Evolutionary conservation across 2,888 invertebrate genomes (phyloP), one percentile per base, ranked within the genome.

Genomic region (Glaucopsyche alexis): DNA sequence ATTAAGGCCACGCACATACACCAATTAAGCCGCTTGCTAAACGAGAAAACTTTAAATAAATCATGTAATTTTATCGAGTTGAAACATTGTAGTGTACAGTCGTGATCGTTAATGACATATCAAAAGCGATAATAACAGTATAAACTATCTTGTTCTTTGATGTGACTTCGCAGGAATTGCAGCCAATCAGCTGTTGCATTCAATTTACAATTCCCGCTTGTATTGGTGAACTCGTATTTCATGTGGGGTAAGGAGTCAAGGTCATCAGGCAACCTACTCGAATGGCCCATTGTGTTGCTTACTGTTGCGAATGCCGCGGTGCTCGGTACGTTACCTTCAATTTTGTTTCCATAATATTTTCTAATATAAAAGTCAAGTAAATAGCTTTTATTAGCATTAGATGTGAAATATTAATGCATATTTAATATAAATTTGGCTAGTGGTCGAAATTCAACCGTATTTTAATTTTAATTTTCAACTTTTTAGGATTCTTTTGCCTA

Each of bases 31-130:
- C 6, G 52, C 49, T 67, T 38, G 29, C 40, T 49, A 50, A 73
- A 72, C 60, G 60, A 60, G 60, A 60, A 45, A 40, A 72, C 71
- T 74, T 72, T 66, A 74, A 76, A 66, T 66, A 70, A 76, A 74
- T 67, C 40, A 60, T 45, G 69, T 14, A 47, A 52, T 55, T 71
- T 71, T 71, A 71, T 71, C 40, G 71, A 16, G 16, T 52, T 40
- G 50, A 71, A 83, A 85, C 84, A 84, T 81, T 80, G 83, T 85
- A 78, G 75, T 65, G 84, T 88, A 87, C 87, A 86, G 80, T 85
- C 84, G 78, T 80, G 82, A 38, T 16, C 13, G n/a, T 40, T 40
- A 65, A 66, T 72, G 38, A 40, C 65, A 49, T 66, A 65, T 50
- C 40, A 8, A 50, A 52, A 50, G 49, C 29, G 50, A 50, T 72